These are phyloP conservation scores for Eugnorisma glareosa DNA, from an alignment of 2,888 invertebrate species.

Conservation along the genomic window DNA sequence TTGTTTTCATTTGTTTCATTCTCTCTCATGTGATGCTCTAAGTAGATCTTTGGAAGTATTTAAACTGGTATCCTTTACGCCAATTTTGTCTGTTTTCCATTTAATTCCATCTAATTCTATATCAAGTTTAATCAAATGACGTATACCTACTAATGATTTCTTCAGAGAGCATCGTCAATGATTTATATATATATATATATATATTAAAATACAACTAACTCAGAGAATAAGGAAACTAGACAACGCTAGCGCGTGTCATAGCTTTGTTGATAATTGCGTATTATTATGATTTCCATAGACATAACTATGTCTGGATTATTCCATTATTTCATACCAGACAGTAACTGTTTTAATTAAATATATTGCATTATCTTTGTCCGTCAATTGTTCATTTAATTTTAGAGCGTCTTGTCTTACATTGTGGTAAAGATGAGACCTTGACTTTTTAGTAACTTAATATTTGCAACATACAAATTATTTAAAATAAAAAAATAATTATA, in stretches of 20 bases:
- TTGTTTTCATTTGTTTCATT: slow-evolving; percentile 8
- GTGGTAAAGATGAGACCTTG: background rate
- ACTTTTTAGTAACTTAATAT: background rate
- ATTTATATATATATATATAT: slow-evolving; percentile 25
- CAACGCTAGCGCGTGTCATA: slow-evolving; percentile 28
- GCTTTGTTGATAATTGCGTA: slow-evolving; percentile 46
- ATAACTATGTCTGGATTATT: slow-evolving; percentile 51
- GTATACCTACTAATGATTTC: slow-evolving; percentile 1
- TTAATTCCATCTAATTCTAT: background rate
- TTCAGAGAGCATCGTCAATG: background rate
- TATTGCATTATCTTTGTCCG: background rate
- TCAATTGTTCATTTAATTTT: background rate
- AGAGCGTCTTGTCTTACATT: background rate
- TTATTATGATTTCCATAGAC: slow-evolving; percentile 47
- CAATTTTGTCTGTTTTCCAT: background rate
- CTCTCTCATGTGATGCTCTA: background rate
- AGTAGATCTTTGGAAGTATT: background rate
- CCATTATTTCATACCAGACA: slow-evolving; percentile 43
- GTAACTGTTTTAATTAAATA: slow-evolving; percentile 9
- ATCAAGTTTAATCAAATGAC: slow-evolving; percentile 9
- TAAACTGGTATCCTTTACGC: background rate
- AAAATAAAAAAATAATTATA: background rate
- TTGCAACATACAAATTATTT: background rate
- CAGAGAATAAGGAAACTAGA: slow-evolving; percentile 38
- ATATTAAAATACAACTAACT: slow-evolving; percentile 7